Evolutionary conservation across 2,797 vertebrate genomes (phyloP).

Genomic region (Pampus argenteus): DNA sequence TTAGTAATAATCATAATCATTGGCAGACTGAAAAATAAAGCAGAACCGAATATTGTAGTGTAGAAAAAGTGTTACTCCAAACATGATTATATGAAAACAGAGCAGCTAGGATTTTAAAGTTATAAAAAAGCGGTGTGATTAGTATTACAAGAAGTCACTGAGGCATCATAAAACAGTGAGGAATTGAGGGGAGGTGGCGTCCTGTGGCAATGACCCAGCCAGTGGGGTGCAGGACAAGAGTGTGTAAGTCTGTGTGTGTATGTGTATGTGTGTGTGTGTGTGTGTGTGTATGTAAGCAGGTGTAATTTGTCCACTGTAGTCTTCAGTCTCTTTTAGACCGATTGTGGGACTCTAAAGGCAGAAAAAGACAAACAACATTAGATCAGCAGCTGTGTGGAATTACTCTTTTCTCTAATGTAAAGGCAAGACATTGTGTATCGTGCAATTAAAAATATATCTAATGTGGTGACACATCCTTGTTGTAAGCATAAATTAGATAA

Average conservation of each 20-base stretch:
- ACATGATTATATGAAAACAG: constrained; percentile 67
- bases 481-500: neutral
- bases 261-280: constrained; percentile 45
- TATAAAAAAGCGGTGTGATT: constrained; percentile 80
- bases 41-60: constrained; percentile 72
- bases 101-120: constrained; percentile 67
- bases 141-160: constrained; percentile 82
- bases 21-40: constrained; percentile 25
- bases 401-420: neutral
- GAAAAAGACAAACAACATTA: constrained; percentile 24
- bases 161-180: constrained; percentile 77
- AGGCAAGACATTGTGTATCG: neutral
- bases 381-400: neutral
- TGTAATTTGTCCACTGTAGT: constrained; percentile 64
- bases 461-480: neutral
- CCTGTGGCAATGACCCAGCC: constrained; percentile 79
- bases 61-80: constrained; percentile 79
- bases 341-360: constrained; percentile 64
- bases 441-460: neutral
- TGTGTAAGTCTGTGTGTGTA: constrained; percentile 44
- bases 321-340: constrained; percentile 74
- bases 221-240: constrained; percentile 75
- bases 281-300: constrained; percentile 46
- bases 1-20: constrained; percentile 47
- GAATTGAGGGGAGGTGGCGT: constrained; percentile 53